Evolutionary conservation across 2,797 vertebrate species (phyloP).

Genomic region (Aplochiton taeniatus): DNA sequence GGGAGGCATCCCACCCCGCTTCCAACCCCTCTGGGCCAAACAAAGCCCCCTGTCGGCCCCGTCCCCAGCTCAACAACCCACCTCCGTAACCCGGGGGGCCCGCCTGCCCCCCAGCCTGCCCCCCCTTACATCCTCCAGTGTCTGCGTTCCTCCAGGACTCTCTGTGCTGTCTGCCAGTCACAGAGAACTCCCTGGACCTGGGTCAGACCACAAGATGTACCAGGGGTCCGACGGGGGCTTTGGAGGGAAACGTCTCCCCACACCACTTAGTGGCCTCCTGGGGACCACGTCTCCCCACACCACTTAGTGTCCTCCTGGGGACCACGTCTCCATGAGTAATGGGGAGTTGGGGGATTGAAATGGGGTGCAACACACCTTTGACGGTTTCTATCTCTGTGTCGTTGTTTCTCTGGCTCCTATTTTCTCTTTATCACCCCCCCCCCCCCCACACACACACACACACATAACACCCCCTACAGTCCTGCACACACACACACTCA

Average conservation of each 20-base stretch:
- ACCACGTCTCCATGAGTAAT: no score
- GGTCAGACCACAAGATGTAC: no score
- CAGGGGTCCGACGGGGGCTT: no score
- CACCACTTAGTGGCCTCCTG: no score
- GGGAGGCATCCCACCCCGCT: slow-evolving; percentile 65
- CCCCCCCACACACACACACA: not conserved
- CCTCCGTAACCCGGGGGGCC: slow-evolving; percentile 8
- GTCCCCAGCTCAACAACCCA: slow-evolving; percentile 34
- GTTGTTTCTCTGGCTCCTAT: not conserved
- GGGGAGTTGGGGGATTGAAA: no score
- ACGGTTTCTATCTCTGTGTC: not conserved
- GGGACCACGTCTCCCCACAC: no score
- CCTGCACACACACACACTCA: not conserved
- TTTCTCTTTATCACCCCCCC: not conserved
- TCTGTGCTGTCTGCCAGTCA: no score
- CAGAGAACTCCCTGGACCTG: no score
- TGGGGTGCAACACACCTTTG: not conserved
- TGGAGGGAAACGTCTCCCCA: no score
- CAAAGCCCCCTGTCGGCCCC: slow-evolving; percentile 45
- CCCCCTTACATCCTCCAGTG: not conserved
- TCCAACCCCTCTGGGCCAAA: slow-evolving; percentile 44
- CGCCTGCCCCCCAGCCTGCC: slow-evolving; percentile 35
- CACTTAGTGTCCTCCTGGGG: no score
- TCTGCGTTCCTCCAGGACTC: no score
- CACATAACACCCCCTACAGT: not conserved